These are phyloP conservation scores for Epistrophella euchroma DNA, from an alignment of 2,888 invertebrate species.

Conservation along the genomic window DNA sequence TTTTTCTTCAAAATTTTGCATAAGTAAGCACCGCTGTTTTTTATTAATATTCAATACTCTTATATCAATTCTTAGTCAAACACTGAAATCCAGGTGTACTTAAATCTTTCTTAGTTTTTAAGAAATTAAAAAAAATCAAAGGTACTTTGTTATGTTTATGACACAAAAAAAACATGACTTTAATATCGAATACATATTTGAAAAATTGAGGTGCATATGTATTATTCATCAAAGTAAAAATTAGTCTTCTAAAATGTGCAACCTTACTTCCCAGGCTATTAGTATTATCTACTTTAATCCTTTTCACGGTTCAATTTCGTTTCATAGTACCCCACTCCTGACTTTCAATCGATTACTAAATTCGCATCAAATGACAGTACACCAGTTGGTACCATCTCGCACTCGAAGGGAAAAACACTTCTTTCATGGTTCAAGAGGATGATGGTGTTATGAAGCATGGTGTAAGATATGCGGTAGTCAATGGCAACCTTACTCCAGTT, in stretches of 20 bases:
- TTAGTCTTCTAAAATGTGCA: background rate
- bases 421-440: background rate
- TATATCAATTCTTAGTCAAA: too few relatives aligned
- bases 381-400: background rate
- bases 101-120: too few relatives aligned
- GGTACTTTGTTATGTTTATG: too few relatives aligned
- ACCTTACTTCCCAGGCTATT: background rate
- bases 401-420: background rate
- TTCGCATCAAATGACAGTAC: constrained; percentile 16
- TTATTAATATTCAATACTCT: too few relatives aligned
- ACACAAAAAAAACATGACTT: too few relatives aligned
- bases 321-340: constrained; percentile 46
- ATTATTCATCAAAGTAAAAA: background rate
- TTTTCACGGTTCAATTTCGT: background rate
- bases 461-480: constrained; percentile 48
- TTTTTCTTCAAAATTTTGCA: too few relatives aligned
- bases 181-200: too few relatives aligned
- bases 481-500: constrained; percentile 36
- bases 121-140: too few relatives aligned
- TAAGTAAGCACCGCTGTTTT: too few relatives aligned
- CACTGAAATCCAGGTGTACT: too few relatives aligned
- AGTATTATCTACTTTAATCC: background rate
- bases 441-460: constrained; percentile 11
- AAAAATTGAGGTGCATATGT: background rate
- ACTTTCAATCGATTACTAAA: constrained; percentile 52